Conservation (phyloP, 1,140 invertebrate species). For the Bombus superbus region DNA sequence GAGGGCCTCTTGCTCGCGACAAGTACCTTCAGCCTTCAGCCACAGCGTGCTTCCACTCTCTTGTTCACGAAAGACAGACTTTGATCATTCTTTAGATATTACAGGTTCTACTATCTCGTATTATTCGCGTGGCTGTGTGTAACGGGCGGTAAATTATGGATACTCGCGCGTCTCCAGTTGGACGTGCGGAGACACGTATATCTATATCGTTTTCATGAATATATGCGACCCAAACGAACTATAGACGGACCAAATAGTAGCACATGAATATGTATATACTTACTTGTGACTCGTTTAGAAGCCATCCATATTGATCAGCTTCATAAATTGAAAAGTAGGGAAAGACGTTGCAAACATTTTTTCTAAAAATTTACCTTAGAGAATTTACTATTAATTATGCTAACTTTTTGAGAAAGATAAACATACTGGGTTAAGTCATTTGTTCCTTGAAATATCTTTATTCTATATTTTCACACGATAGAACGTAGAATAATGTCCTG, state of each 20-base stretch:
- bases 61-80: constrained; percentile 20
- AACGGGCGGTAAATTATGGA: constrained; percentile 54
- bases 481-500: no score
- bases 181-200: background rate
- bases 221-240: background rate
- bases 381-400: no score
- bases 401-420: no score
- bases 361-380: no score
- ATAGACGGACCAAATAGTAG: background rate
- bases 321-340: no score
- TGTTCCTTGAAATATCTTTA: no score
- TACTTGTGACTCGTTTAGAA: no score
- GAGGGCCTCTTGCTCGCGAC: constrained; percentile 4
- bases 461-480: no score
- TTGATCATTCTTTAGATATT: constrained; percentile 27
- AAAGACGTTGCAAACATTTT: no score
- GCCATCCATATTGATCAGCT: no score
- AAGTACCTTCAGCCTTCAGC: background rate
- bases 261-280: no score
- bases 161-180: background rate
- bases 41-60: background rate
- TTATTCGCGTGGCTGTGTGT: constrained; percentile 21
- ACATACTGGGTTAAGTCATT: no score
- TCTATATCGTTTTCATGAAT: background rate
- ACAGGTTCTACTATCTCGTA: background rate